Evolutionary conservation across 2,113 vertebrate species (phyloP).

Genomic region (Pardalotus punctatus): DNA sequence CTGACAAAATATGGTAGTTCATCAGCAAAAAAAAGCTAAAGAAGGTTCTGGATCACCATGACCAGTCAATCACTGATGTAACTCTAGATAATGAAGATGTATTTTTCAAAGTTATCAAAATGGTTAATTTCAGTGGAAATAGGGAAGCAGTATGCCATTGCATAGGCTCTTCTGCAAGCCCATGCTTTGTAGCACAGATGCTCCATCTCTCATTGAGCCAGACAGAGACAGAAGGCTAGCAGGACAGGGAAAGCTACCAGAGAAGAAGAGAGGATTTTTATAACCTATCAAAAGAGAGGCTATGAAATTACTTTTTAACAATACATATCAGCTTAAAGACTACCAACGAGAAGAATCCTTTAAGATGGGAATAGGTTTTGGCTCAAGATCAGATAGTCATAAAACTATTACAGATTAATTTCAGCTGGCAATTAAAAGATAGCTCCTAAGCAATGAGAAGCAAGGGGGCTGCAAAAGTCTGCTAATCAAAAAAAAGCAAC

Average conservation of each 20-base stretch:
- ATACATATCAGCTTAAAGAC: not conserved
- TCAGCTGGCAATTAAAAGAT: not conserved
- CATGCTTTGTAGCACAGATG: fast-evolving
- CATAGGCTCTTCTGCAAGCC: not conserved
- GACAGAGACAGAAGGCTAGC: not conserved
- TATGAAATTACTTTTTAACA: not conserved
- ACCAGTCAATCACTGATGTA: not conserved
- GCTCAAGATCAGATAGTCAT: not conserved
- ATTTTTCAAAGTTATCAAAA: not conserved
- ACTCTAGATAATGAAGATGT: not conserved
- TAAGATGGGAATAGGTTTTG: not conserved
- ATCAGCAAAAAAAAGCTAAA: not conserved
- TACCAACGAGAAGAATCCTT: not conserved
- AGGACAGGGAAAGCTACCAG: not conserved
- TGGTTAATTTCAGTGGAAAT: not conserved
- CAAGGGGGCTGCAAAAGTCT: not conserved
- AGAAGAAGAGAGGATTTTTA: not conserved
- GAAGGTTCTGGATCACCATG: not conserved
- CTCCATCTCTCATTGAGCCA: fast-evolving
- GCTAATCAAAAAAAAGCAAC: not conserved
- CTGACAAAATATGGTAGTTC: not conserved
- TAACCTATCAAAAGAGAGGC: not conserved
- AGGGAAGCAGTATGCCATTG: not conserved
- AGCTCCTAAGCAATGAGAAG: not conserved
- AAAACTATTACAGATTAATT: not conserved